Evolutionary conservation across 2,888 invertebrate genomes (phyloP), one percentile per base, ranked within the genome.

Genomic region (Pollenia labialis): DNA sequence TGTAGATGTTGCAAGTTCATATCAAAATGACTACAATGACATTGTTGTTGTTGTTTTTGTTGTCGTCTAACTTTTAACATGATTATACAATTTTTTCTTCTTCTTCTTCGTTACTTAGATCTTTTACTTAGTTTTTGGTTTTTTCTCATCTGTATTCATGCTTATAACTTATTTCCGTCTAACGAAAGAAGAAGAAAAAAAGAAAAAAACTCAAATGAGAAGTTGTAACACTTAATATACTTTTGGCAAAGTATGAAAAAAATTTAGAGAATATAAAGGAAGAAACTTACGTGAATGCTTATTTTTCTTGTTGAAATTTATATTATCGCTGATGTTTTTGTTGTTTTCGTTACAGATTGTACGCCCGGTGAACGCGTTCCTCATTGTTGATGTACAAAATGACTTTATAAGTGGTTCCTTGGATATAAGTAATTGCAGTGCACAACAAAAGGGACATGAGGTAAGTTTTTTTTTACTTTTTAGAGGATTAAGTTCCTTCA

Each of bases 301-400:
- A 54, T 74, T 81, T 62, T 72, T 52, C 18, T 50, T 81, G 3
- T 32, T 54, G 48, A 64, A 68, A 48, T 58, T 74, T 68, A 23
- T 80, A 60, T 52, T 52, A 50, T 60, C 69, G 60, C 60, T 79
- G 52, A 69, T 52, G 42, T 69, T 48, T 48, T 69, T 79, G 58
- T 58, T 69, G 42, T 64, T 81, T 76, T 79, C 82, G 77, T 89
- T 89, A 87, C 93, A 97, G 96, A 96, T 97, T 92, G 96, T 97
- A 85, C 95, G 97, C 77, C 98, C 98, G 18, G 96, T 97, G 89
- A 96, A 96, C 92, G 98, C 97, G 40, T 96, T 99, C 92, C 94
- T 99, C 88, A 96, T 99, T 85, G 98, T 99, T 88, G 99, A 99
- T 93, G 98, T 99, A 44, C 99, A 99, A 94, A 99, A 99, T 94